Evolutionary conservation across 37 sponge, comb jelly and placozoan genomes (phyloP).

Genomic region (Eunapius fragilis): DNA sequence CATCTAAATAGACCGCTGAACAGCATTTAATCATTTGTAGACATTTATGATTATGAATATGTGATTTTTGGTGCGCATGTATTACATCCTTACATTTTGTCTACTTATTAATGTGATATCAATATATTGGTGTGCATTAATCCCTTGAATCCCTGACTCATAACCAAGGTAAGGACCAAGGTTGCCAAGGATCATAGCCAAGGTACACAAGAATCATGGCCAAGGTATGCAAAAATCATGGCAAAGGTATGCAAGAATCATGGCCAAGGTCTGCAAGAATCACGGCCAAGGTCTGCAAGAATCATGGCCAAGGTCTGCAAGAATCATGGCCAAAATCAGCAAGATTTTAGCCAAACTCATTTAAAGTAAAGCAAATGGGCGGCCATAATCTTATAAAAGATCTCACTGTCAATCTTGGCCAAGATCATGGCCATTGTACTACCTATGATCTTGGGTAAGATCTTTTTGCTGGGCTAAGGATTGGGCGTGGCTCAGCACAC

Average conservation of each 20-base stretch:
- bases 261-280: background rate
- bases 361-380: background rate
- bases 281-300: background rate
- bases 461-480: background rate
- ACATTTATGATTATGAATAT: no score
- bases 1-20: no score
- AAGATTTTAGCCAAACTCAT: background rate
- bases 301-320: background rate
- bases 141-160: no score
- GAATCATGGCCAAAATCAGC: background rate
- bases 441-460: background rate
- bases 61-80: no score
- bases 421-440: background rate
- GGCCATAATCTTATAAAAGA: background rate
- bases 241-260: background rate
- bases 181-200: no score
- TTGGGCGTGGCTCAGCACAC: no score
- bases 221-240: background rate
- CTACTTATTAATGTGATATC: no score
- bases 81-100: no score
- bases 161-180: no score
- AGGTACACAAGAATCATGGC: no score
- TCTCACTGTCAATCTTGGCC: background rate
- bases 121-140: no score
- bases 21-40: no score